Base-by-base conservation (phyloP, 2,888 invertebrate genomes). In the Polyommatus icarus region DNA sequence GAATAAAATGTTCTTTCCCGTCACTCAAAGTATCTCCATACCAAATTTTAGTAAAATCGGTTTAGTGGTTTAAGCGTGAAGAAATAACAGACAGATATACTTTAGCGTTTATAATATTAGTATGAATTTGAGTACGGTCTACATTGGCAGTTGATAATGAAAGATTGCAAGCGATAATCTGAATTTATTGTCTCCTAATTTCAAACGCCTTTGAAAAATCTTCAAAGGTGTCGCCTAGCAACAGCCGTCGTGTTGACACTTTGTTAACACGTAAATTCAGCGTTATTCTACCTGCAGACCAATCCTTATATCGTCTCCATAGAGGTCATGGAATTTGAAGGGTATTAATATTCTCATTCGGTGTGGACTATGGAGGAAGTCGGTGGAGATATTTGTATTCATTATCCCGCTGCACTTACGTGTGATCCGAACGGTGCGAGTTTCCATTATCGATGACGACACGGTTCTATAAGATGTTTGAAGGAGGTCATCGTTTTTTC, bases 321-420 rank as follows among this genome's bases (percentile, higher is more conserved):
- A 54, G 54, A 54, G 18, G 5, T 54, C 54, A 54, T 54, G 18
- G 15, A 54, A 18, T 54, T 18, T 54, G 54, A 18, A 54, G 15
- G 15, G 15, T 54, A 82, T 81, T 80, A 82, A 81, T 82, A 80
- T 82, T 80, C 81, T 79, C 81, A 29, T 67, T 24, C 24, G 67
- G 29, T 29, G 67, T 67, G 67, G 67, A 29, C 67, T 78, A 80
- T 81, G 79, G 78, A 79, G 82, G 80, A 78, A 29, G 67, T 29
- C 24, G 29, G 12, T 5, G 67, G 29, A 67, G 29, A 90, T 89
- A 87, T 87, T 86, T 88, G 91, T 90, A 92, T 92, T 91, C 92
- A 89, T 91, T 91, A 90, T 90, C 88, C 89, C 86, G 85, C 82
- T 83, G 83, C 84, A 73, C 46, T 73, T 20, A 46, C 73, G 46